Evolutionary conservation across 2,113 vertebrate species (phyloP).

Genomic region (Gnathonemus longibarbis): DNA sequence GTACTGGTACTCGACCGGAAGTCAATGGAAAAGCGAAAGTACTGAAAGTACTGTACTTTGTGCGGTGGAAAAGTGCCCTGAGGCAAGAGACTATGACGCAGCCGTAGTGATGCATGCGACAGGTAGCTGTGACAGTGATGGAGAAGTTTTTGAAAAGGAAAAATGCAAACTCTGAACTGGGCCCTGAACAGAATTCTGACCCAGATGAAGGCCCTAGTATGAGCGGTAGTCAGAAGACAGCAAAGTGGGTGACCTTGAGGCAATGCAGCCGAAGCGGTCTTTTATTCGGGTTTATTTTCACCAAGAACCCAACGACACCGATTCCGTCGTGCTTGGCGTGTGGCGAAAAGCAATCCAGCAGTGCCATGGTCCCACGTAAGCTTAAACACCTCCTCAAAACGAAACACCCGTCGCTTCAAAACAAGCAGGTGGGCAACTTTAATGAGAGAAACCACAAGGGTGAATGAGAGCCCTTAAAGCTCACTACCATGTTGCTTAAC

Average conservation of each 20-base stretch:
- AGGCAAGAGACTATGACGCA: too few species aligned
- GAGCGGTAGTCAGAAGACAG: not conserved
- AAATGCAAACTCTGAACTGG: not conserved
- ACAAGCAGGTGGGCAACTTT: not conserved
- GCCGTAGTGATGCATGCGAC: too few species aligned
- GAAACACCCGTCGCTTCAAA: not conserved
- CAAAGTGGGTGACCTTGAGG: not conserved
- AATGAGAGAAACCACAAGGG: not conserved
- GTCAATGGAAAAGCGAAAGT: too few species aligned
- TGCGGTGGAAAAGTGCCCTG: too few species aligned
- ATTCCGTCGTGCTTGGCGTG: not conserved
- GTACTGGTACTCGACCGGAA: too few species aligned
- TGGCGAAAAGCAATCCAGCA: not conserved
- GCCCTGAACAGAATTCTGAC: not conserved
- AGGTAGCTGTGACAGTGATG: not conserved
- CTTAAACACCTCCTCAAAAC: not conserved
- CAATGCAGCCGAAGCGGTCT: not conserved
- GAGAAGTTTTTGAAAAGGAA: not conserved
- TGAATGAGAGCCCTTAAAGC: not conserved
- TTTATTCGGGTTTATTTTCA: not conserved
- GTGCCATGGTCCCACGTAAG: not conserved
- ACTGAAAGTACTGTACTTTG: too few species aligned
- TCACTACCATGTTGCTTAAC: constrained; percentile 19
- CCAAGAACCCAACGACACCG: not conserved
- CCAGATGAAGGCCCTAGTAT: not conserved